Evolutionary conservation across 2,888 invertebrate species (phyloP), one percentile per base, ranked within the genome.

Genomic region (Phlogophora meticulosa): DNA sequence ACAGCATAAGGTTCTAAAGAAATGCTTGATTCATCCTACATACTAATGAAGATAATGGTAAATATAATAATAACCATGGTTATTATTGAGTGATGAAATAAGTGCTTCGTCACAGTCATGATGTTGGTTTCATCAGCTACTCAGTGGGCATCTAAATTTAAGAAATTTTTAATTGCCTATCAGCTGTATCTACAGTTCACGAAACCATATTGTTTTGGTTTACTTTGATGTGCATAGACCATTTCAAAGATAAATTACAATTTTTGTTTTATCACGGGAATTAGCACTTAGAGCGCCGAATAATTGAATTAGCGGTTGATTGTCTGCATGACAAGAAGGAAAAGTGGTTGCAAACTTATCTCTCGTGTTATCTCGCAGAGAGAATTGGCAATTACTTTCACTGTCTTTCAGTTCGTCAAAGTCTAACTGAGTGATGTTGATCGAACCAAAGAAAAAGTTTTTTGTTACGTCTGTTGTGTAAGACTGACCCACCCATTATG

Each of bases 361-460:
- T 86, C 69, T 82, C 80, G 78, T 85, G 87, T 90, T 88, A 89
- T 92, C 91, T 91, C 70, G 80, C 77, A 76, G 73, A 85, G 86
- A 88, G 89, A 89, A 91, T 90, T 88, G 86, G 83, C 88, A 86
- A 86, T 83, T 86, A 92, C 91, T 91, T 91, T 91, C 91, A 88
- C 91, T 87, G 84, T 86, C 88, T 88, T 87, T 88, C 85, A 82
- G 87, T 78, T 86, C 85, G 84, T 89, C 87, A 86, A 84, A 83
- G 82, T 82, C 81, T 72, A 76, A 78, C 74, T 59, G 66, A 71
- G 68, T 76, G 75, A 81, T 72, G 80, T 73, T 72, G 79, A 82
- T 76, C 65, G 73, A 73, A 67, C 62, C 64, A 62, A 76, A 76
- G 76, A 83, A 84, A 85, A 85, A 85, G 83, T 81, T 83, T 72